Evolutionary conservation across 2,888 invertebrate genomes (phyloP), one percentile per base, ranked within the genome.

Genomic region (Zygogramma bicolorata): DNA sequence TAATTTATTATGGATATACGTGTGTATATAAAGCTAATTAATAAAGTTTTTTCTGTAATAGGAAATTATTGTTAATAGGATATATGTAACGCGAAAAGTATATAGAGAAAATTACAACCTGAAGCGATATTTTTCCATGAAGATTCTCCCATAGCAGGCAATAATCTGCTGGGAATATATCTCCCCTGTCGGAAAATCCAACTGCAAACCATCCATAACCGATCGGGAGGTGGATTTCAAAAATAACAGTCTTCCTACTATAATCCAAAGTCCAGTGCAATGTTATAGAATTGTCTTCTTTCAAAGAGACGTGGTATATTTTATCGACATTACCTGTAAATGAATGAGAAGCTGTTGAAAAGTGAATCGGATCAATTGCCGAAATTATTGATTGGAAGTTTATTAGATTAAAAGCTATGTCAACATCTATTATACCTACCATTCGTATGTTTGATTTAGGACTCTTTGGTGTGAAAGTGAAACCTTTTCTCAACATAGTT

Each of bases 121-220:
- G 87, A 70, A 92, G 85, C 71, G 91, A 89, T 40, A 90, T 86
- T 71, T 86, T 87, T 25, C 90, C 90, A 79, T 89, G 90, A 88
- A 92, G 92, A 82, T 94, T 92, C 61, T 91, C 90, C 93, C 95
- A 95, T 68, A 95, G 88, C 58, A 96, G 88, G 81, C 96, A 97
- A 73, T 95, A 91, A 87, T 97, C 97, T 0, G 95, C 94, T 49
- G 92, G 91, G 73, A 90, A 90, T 2, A 90, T 82, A 58, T 92
- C 90, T 0, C 97, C 97, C 71, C 94, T 91, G 82, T 95, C 92
- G 0, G 97, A 97, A 87, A 96, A 97, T 38, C 97, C 97, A 61
- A 97, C 82, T 0, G 94, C 95, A 81, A 97, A 92, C 96, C 96
- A 97, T 0, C 85, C 84, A 10, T 89, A 88, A 53, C 87, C 85